Conservation (phyloP, 2,797 vertebrate species). For the Orientallactaga sibirica region DNA sequence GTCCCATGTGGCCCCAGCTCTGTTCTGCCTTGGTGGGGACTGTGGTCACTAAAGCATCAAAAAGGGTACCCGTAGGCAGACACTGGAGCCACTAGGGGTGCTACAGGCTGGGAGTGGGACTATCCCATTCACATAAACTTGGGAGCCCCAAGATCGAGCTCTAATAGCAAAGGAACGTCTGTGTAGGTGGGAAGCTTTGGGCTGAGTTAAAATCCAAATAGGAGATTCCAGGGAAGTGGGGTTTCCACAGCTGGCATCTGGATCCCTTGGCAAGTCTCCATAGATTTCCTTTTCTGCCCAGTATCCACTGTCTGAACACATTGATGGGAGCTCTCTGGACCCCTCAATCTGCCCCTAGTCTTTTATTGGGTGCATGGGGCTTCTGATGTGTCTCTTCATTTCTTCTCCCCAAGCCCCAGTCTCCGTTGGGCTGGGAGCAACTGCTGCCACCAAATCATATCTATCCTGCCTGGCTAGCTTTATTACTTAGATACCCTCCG, state of each 20-base stretch:
- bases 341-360: not conserved
- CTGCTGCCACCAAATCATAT: conserved; percentile 94
- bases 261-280: not conserved
- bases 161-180: not conserved
- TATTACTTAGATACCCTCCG: conserved; percentile 92
- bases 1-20: not conserved
- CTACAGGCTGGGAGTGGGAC: not conserved
- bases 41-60: not conserved
- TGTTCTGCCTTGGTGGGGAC: not conserved
- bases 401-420: conserved; percentile 87
- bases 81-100: rapidly evolving
- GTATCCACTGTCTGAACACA: conserved; percentile 75
- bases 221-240: conserved; percentile 12
- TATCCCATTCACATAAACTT: not conserved
- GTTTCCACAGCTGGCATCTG: not conserved
- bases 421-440: conserved; percentile 93
- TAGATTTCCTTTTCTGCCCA: conserved; percentile 22
- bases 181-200: not conserved
- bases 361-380: conserved; percentile 77
- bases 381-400: conserved; percentile 91
- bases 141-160: not conserved
- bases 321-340: conserved; percentile 74
- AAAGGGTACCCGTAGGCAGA: not conserved
- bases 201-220: not conserved
- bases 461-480: conserved; percentile 93